These are phyloP conservation scores for Columba janthina DNA, from an alignment of 2,113 vertebrate genomes.

Conservation along the genomic window DNA sequence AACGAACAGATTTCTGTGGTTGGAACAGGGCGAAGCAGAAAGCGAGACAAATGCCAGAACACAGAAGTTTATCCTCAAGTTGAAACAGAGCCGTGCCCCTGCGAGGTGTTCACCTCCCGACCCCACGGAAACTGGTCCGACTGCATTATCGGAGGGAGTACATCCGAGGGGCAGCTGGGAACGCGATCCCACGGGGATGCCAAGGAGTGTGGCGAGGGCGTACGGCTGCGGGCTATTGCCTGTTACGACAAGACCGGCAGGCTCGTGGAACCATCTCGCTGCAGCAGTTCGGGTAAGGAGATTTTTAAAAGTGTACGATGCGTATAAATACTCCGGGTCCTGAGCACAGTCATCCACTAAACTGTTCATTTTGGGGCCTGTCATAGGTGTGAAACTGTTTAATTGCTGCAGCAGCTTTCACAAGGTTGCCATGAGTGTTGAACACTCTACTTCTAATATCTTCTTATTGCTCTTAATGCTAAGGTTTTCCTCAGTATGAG, in stretches of 20 bases:
- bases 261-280: constrained; percentile 80
- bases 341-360: not conserved
- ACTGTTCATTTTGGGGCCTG: rapidly evolving
- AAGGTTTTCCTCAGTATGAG: not conserved
- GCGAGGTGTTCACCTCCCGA: constrained; percentile 80
- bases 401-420: not conserved
- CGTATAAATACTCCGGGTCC: rapidly evolving
- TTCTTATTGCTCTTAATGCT: not conserved
- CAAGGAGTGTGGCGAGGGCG: constrained; percentile 86
- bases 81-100: constrained; percentile 86
- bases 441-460: rapidly evolving
- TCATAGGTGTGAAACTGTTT: not conserved
- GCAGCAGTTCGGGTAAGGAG: constrained; percentile 86
- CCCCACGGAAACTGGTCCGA: constrained; percentile 93
- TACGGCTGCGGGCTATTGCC: constrained; percentile 81
- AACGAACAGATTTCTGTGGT: constrained; percentile 54
- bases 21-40: constrained; percentile 91
- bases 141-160: constrained; percentile 80
- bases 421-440: not conserved
- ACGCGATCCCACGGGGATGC: constrained; percentile 43
- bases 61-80: constrained; percentile 81
- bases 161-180: constrained; percentile 44
- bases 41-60: constrained; percentile 88
- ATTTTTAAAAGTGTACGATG: rapidly evolving
- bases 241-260: constrained; percentile 83